Percentiles rank a stretch among this genome's conserved stretches.
Conservation (phyloP, 2,888 invertebrate genomes). For the Colostygia pectinataria region DNA sequence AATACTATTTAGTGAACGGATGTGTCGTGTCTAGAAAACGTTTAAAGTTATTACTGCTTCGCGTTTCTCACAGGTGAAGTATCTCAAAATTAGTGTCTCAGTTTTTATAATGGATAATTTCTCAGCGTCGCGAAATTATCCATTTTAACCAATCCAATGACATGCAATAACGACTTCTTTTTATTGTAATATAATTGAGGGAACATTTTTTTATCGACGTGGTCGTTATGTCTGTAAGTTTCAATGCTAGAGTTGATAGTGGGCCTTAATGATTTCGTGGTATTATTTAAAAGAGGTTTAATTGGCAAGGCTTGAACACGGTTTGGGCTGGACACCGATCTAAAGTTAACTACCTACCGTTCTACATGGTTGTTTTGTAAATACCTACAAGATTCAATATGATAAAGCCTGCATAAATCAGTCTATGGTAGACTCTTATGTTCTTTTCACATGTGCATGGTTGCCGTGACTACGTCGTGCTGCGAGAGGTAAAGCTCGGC, state of each 20-base stretch:
- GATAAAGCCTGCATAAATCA: slow-evolving; percentile 1
- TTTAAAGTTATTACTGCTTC: no score
- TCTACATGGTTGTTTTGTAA: slow-evolving; percentile 14
- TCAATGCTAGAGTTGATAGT: background rate
- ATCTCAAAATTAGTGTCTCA: no score
- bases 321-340: slow-evolving; percentile 19
- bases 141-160: no score
- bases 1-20: no score
- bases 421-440: background rate
- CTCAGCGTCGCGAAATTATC: no score
- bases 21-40: no score
- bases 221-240: background rate
- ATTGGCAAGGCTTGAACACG: slow-evolving; percentile 24
- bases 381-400: slow-evolving; percentile 1
- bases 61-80: no score
- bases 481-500: no score
- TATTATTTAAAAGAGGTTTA: slow-evolving; percentile 19
- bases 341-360: slow-evolving; percentile 15
- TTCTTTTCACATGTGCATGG: background rate
- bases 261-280: slow-evolving; percentile 5
- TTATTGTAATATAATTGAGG: no score
- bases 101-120: no score
- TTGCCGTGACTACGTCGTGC: background rate
- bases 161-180: no score
- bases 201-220: no score